phyloP scores from a whole-genome alignment of 2,113 vertebrate species.

The Toxotes jaculatrix region DNA sequence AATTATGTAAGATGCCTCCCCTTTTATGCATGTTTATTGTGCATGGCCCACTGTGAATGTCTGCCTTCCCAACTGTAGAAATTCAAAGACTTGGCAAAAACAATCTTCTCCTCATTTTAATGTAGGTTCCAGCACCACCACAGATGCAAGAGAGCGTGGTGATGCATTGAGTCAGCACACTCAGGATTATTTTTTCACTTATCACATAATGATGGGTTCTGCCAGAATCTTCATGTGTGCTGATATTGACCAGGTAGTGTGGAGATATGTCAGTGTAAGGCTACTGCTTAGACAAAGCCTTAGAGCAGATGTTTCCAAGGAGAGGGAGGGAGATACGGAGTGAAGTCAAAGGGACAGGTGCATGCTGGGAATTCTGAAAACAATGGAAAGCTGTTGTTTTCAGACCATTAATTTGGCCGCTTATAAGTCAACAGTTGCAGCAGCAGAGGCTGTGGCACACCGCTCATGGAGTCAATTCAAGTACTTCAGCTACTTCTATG shows the following conservation, averaged over 20 bases:
- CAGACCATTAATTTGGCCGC: neutral
- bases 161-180: neutral
- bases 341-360: neutral
- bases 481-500: neutral
- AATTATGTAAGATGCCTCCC: slow-evolving; percentile 23
- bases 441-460: neutral
- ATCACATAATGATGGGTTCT: neutral
- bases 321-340: neutral
- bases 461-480: neutral
- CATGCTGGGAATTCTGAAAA: neutral
- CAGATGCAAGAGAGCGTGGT: neutral
- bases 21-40: slow-evolving; percentile 14
- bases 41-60: neutral
- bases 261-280: neutral
- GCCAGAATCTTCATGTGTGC: neutral
- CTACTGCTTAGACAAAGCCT: neutral
- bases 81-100: neutral
- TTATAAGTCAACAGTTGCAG: neutral
- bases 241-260: neutral
- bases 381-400: neutral
- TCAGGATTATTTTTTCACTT: neutral
- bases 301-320: no score
- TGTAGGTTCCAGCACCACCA: neutral
- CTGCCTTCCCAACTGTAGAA: neutral
- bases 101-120: neutral